These are phyloP conservation scores for Nyctalus aviator DNA, from an alignment of 2,797 vertebrate genomes.

Conservation along the genomic window DNA sequence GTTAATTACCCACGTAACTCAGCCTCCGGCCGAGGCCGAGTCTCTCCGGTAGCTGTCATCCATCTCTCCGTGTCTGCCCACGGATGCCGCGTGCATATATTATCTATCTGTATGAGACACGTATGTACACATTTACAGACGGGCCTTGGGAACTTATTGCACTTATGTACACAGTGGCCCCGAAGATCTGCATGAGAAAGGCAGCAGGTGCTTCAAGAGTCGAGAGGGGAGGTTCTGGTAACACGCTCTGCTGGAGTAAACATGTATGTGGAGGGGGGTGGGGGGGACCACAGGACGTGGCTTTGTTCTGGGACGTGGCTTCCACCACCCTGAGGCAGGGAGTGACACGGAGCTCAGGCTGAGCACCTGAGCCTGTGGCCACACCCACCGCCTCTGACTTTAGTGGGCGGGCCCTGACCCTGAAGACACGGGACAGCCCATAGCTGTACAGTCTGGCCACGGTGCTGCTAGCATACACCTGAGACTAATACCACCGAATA, in stretches of 20 bases:
- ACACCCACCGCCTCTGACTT: background rate
- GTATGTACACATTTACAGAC: conserved; percentile 90
- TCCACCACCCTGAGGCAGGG: background rate
- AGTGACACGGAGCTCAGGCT: background rate
- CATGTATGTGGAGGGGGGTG: background rate
- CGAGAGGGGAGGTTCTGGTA: conserved; percentile 72
- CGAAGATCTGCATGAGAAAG: conserved; percentile 86
- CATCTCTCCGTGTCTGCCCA: conserved; percentile 81
- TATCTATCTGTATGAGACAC: conserved; percentile 86
- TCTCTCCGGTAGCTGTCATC: conserved; percentile 75
- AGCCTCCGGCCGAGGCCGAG: conserved; percentile 70
- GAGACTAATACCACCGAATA: background rate
- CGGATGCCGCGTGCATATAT: conserved; percentile 83
- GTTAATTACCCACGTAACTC: conserved; percentile 57
- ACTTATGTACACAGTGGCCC: conserved; percentile 87
- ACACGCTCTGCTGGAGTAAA: conserved; percentile 76
- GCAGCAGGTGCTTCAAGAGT: conserved; percentile 74
- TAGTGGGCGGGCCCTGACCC: rapidly evolving
- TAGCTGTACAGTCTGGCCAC: background rate
- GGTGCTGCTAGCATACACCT: background rate
- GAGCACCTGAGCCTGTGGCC: too few relatives aligned
- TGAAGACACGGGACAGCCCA: background rate
- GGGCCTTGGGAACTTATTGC: conserved; percentile 89
- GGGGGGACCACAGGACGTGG: background rate
- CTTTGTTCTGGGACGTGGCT: background rate